Base-by-base conservation (phyloP, 2,113 vertebrate genomes). In the rabbit (Oryctolagus cuniculus) region DNA sequence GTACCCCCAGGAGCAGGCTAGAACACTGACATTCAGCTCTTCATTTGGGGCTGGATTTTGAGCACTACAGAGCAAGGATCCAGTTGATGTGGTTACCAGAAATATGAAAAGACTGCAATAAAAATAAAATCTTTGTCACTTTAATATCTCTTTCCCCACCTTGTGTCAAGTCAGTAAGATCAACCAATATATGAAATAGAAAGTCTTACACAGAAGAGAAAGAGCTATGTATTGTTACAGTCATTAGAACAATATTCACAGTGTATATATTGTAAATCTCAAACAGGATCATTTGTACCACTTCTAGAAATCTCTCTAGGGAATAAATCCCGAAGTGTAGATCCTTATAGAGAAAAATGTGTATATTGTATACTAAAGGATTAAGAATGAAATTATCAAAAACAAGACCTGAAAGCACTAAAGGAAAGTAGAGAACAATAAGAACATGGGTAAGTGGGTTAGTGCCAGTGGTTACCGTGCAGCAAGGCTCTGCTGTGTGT, bases 171-270 rank as follows among this genome's bases (percentile, higher is more conserved):
- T 16, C 17, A 58, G 17, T 17, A 84, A 73, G 13, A 80, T 7
- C 16, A 87, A 6, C 21, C 27, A 24, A 5, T 77, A 1, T 67
- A 16, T 77, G 61, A 87, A 95, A 82, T 12, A 77, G 66, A 89
- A 74, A 79, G 10, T 61, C 27, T 55, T 31, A 12, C 4, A 36
- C 11, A 66, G 8, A 58, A 85, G 13, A 84, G 21, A n/a, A 75
- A 10, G 13, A 89, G 36, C 5, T 79, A 0, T 29, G 69, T 24
- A 49, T n/a, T n/a, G n/a, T 74, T 73, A 36, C 72, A 10, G 49
- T 94, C 15, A 72, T 89, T 70, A 75, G 31, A 89, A 83, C 79
- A 2, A 38, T 29, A 12, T 72, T 80, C 73, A 94, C n/a, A 58
- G 12, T 58, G 7, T 24, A 31, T 70, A 17, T 66, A 29, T 73